phyloP scores from a whole-genome alignment of 2,888 invertebrate species.

The Plagodis pulveraria region DNA sequence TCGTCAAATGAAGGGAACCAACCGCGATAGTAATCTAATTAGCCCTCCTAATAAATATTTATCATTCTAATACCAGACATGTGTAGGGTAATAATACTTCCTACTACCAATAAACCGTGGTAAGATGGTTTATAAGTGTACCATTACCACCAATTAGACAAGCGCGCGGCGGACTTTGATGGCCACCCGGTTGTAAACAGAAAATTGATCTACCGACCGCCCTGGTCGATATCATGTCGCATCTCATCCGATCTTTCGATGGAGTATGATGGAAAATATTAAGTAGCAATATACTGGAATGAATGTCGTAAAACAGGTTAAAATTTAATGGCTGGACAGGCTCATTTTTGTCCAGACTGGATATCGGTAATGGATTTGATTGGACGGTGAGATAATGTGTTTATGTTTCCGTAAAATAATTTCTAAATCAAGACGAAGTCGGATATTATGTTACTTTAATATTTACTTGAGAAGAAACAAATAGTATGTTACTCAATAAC shows the following conservation, averaged over 20 bases:
- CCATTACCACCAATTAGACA: conserved; percentile 80
- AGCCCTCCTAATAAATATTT: conserved; percentile 37
- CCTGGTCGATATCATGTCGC: conserved; percentile 50
- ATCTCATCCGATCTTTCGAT: conserved; percentile 53
- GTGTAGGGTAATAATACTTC: conserved; percentile 36
- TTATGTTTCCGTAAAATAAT: too few relatives aligned
- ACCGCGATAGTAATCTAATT: conserved; percentile 36
- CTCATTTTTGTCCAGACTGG: conserved; percentile 7
- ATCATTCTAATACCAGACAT: conserved; percentile 35
- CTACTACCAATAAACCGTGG: conserved; percentile 47
- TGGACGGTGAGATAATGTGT: not conserved
- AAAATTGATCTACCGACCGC: conserved; percentile 78
- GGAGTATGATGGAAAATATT: conserved; percentile 28
- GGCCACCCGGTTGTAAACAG: conserved; percentile 71
- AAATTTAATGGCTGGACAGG: conserved; percentile 29
- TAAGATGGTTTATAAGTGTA: conserved; percentile 57
- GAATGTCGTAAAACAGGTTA: conserved; percentile 41
- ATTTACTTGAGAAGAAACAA: too few relatives aligned
- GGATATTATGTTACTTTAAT: too few relatives aligned
- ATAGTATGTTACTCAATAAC: too few relatives aligned
- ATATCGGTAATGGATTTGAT: not conserved
- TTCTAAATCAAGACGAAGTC: too few relatives aligned
- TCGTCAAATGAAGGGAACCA: conserved; percentile 21
- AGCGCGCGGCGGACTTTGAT: conserved; percentile 72
- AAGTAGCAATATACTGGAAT: conserved; percentile 21